Base-by-base conservation (phyloP, 2,888 invertebrate species). In the Xanthostigma xanthostigma region DNA sequence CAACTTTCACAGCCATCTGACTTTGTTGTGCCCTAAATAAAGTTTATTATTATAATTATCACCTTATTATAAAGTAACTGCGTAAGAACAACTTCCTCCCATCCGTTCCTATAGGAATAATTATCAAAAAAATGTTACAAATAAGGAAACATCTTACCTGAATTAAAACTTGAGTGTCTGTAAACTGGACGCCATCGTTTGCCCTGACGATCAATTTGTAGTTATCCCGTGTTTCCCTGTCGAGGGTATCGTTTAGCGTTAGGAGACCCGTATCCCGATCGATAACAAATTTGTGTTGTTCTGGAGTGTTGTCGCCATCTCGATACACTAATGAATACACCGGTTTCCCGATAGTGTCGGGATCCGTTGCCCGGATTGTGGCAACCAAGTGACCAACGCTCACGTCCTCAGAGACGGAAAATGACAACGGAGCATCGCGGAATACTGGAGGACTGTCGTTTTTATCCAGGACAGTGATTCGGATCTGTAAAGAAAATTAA, bases 371-470 rank as follows among this genome's bases (percentile, higher is more conserved):
- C 45, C 73, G 74, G 47, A 93, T 76, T 9, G 79, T 79, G 9
- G 85, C 82, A 51, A 93, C 81, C 37, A 78, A 68, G 59, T 87
- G 84, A 8, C 89, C 90, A 2, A 84, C 81, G 37, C 86, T 81
- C 51, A 89, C 73, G 64, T 92, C 91, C 64, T 93, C 92, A 2
- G 90, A 89, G 1, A 91, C 83, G 49, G 78, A 73, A 64, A 81
- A 86, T 45, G 76, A 76, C 57, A 82, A 70, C 12, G 83, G 83
- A 36, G 81, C 77, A 53, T 82, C 79, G 57, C 78, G 79, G 73
- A 91, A 90, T 48, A 81, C 78, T 4, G 95, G 95, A n/a, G 93
- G 91, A 60, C 89, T 91, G 72, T 95, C 95, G 67, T 95, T 95
- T 68, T 85, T 86, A 70, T 95, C 95, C 64, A 87, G 66, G 46